Evolutionary conservation across 2,888 invertebrate genomes (phyloP), one percentile per base, ranked within the genome.

Genomic region (Sphaerophoria rueppellii): DNA sequence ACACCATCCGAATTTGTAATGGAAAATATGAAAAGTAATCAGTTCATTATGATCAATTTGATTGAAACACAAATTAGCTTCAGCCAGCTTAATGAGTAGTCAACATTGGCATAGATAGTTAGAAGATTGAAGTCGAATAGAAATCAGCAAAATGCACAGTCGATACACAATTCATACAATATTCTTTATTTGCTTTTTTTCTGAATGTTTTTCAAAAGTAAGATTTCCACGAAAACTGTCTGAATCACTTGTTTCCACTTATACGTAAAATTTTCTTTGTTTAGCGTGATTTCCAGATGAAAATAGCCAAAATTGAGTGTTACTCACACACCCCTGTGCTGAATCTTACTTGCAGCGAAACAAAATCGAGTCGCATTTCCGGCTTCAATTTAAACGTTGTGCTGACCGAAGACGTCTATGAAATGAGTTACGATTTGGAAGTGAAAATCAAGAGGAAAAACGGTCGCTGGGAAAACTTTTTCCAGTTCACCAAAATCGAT

Each of bases 221-320:
- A 11, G 9, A 40, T 43, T 11, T 4, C n/a, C 32, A 6, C 7
- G 7, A 32, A 34, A 0, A 12, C 4, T 61, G 32, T 48, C 16
- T 6, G 43, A 24, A 12, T 24, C 16, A 24, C 32, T 54, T 52
- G 3, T 9, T 32, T 7, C 9, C 6, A 24, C 14, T 24, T 2
- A 4, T 46, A 14, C 4, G 7, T 3, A 0, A 58, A 46, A 24
- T n/a, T 4, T 14, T 35, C 6, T 50, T 11, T 24, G 60, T 72
- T n/a, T 6, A 82, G 82, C 72, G 77, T 24, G 55, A 77, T 35
- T 82, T 82, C 40, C 11, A 67, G 11, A 57, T 82, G 1, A 77
- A 82, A 69, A 69, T 82, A 6, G 52, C 0, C 6, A 43, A 52
- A 7, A 55, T 82, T 0, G 9, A 54, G 0, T 82, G 81, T 9